Conservation (phyloP, 2,797 vertebrate genomes). For the Natrix natrix region DNA sequence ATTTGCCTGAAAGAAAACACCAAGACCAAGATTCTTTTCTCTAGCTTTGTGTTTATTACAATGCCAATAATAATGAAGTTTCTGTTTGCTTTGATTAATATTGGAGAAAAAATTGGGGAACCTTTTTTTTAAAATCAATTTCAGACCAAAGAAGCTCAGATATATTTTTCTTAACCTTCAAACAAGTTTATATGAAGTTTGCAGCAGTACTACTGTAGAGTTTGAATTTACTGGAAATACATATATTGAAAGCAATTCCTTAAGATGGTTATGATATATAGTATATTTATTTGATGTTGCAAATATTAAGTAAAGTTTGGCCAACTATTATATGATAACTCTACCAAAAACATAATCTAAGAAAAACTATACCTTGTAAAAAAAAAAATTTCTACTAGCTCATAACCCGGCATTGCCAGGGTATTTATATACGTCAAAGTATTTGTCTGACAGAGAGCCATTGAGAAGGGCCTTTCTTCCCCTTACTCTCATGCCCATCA, state of each 20-base stretch:
- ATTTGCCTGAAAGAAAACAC: not conserved
- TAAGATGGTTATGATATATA: not conserved
- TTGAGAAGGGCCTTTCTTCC: too few species aligned
- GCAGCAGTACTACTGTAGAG: not conserved
- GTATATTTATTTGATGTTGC: not conserved
- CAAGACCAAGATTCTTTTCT: not conserved
- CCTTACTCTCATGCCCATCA: too few species aligned
- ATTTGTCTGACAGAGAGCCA: too few species aligned
- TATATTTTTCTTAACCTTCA: slow-evolving; percentile 17
- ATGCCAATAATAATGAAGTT: not conserved
- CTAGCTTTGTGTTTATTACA: not conserved
- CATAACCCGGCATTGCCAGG: too few species aligned
- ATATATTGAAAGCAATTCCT: slow-evolving; percentile 5
- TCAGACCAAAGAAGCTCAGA: slow-evolving; percentile 11
- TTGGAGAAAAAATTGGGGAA: slow-evolving; percentile 6
- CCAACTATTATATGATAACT: slow-evolving; percentile 1
- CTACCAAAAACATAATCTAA: not conserved
- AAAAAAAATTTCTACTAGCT: too few species aligned
- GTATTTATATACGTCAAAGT: too few species aligned
- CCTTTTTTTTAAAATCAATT: slow-evolving; percentile 21
- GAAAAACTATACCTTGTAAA: not conserved
- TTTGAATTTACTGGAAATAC: slow-evolving; percentile 13
- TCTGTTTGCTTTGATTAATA: slow-evolving; percentile 4
- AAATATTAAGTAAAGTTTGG: slow-evolving; percentile 25
- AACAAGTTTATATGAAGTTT: slow-evolving; percentile 17